Conservation (phyloP, 2,797 vertebrate species). For the Crax fasciolata region DNA sequence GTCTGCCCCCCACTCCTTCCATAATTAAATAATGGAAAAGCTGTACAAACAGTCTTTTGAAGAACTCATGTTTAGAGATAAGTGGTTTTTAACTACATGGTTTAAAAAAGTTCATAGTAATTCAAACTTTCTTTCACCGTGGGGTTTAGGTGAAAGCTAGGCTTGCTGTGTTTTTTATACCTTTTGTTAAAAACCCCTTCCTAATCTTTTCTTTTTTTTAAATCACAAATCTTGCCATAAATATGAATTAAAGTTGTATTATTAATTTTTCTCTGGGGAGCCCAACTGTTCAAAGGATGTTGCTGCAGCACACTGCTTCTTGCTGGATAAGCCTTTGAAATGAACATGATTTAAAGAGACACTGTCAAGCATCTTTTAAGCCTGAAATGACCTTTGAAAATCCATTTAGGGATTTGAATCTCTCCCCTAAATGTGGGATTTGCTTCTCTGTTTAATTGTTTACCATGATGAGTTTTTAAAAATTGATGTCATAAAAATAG, state of each 20-base stretch:
- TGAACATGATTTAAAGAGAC: conserved; percentile 68
- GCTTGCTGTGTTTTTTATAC: conserved; percentile 28
- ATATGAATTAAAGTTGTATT: conserved; percentile 78
- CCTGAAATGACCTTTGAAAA: conserved; percentile 75
- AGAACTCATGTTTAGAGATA: conserved; percentile 35
- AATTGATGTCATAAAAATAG: conserved; percentile 70
- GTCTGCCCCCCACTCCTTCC: not conserved
- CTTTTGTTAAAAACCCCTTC: conserved; percentile 51
- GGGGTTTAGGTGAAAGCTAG: conserved; percentile 64
- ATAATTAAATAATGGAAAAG: not conserved
- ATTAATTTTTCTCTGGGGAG: conserved; percentile 76
- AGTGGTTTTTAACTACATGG: conserved; percentile 39
- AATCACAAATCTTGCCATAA: conserved; percentile 66
- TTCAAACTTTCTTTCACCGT: conserved; percentile 3
- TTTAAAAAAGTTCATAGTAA: not conserved
- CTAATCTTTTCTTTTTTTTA: not conserved
- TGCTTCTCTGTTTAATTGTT: conserved; percentile 77
- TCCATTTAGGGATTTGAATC: conserved; percentile 77
- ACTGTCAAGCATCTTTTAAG: conserved; percentile 60
- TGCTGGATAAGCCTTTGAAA: conserved; percentile 71
- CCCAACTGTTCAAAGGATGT: conserved; percentile 55
- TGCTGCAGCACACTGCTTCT: conserved; percentile 42
- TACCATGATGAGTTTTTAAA: conserved; percentile 78
- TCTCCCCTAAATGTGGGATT: conserved; percentile 54
- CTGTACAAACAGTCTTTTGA: conserved; percentile 23